Conservation (phyloP, 2,797 vertebrate genomes). For the Pipistrellus pipistrellus region DNA sequence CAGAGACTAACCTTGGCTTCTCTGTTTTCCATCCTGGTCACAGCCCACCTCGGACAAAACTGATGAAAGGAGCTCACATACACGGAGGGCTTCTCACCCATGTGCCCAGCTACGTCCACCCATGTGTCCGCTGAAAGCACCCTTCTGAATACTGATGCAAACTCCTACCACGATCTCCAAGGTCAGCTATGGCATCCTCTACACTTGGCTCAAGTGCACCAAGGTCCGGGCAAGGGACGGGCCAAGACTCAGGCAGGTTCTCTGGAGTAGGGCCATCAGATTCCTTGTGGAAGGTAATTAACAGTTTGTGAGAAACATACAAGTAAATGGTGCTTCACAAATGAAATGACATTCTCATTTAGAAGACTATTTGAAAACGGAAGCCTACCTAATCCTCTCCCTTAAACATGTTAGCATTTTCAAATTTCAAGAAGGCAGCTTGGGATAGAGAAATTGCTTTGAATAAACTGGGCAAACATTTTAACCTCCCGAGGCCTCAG, state of each 20-base stretch:
- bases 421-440: neutral
- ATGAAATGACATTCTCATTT: neutral
- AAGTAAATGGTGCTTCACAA: neutral
- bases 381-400: neutral
- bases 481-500: neutral
- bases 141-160: neutral
- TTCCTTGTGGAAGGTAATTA: slow-evolving; percentile 83
- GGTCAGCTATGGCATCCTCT: slow-evolving; percentile 75
- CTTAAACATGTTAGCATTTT: neutral
- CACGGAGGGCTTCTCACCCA: neutral
- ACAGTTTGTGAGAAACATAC: slow-evolving; percentile 62
- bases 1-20: neutral
- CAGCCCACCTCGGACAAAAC: neutral
- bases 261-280: slow-evolving; percentile 72
- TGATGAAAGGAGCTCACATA: neutral
- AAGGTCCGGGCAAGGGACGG: slow-evolving; percentile 43
- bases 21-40: neutral
- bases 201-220: slow-evolving; percentile 56
- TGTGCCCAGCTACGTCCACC: neutral
- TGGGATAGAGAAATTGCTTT: neutral
- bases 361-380: slow-evolving; percentile 22
- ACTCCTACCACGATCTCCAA: slow-evolving; percentile 83
- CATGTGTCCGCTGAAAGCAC: neutral
- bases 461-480: neutral
- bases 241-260: slow-evolving; percentile 75